Evolutionary conservation across 2,113 vertebrate genomes (phyloP).

Genomic region (Petaurus breviceps): DNA sequence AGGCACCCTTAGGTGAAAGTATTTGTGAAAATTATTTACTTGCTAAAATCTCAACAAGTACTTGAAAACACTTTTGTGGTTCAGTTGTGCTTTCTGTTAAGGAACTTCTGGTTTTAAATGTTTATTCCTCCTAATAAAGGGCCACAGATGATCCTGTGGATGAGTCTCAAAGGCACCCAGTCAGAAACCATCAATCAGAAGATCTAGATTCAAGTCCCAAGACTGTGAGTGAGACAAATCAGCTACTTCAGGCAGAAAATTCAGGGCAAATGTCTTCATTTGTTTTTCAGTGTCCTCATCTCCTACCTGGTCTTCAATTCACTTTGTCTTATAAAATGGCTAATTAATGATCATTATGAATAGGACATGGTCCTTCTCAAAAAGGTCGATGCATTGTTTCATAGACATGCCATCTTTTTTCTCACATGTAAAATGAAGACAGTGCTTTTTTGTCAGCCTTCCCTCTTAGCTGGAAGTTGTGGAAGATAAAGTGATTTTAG

Average conservation of each 20-base stretch:
- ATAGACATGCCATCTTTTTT: no score
- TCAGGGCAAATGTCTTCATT: slow-evolving; percentile 26
- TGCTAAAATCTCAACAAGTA: slow-evolving; percentile 32
- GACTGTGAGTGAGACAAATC: not conserved
- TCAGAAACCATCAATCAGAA: not conserved
- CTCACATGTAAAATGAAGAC: no score
- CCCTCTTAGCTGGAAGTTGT: no score
- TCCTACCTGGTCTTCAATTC: no score
- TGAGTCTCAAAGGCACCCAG: not conserved
- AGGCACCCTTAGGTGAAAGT: slow-evolving; percentile 4
- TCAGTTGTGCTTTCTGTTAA: slow-evolving; percentile 27
- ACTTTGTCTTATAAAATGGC: no score
- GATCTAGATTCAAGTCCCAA: not conserved
- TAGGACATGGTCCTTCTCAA: no score
- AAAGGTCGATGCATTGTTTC: no score
- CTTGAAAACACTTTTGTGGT: slow-evolving; percentile 45
- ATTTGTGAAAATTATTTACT: not conserved
- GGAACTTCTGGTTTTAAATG: not conserved
- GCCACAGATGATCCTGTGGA: not conserved
- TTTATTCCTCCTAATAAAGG: not conserved
- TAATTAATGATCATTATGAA: no score
- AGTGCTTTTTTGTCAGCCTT: no score
- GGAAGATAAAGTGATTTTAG: no score
- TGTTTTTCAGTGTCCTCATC: no score
- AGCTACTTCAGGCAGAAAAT: not conserved